Evolutionary conservation across 2,888 invertebrate genomes (phyloP), one percentile per base, ranked within the genome.

Genomic region (Cheilosia urbana): DNA sequence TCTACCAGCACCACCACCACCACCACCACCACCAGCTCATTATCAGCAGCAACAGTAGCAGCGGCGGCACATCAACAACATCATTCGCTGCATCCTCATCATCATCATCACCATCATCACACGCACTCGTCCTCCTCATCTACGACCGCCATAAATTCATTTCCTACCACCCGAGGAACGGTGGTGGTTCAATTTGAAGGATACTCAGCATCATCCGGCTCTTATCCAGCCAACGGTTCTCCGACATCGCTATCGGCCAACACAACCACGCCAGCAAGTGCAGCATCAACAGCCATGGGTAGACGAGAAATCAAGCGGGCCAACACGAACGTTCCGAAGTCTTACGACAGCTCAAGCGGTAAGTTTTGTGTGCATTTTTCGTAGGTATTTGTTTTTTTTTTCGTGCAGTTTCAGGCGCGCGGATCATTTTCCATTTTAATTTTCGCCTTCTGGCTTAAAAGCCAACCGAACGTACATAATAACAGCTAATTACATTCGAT

Each of bases 241-340:
- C 66, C 66, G 19, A 62, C 81, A 72, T 68, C 81, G 66, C 76
- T 53, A 68, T 60, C 81, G 68, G 63, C 76, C 21, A 72, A 47
- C 45, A 15, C 62, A 77, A 72, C 76, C 3, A 81, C 76, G 60
- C 75, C 75, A 78, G 60, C 87, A 53, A 72, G 68, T 63, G 30
- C 88, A 78, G 78, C 78, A 66, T 71, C 47, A 17, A 9, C 68
- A 77, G 87, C 80, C 80, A 92, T 92, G 92, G 92, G 92, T 47
- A 91, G 92, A 76, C 91, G 92, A 81, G 92, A 92, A 89, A 92
- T 92, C 88, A 92, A 92, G 87, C 91, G 92, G 80, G 92, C 92
- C 84, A 91, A 91, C 87, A 91, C 91, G 62, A 91, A 91, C 88
- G 90, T 91, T 75, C 91, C 91, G 87, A 89, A 90, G 88, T 90